Evolutionary conservation across 2,888 invertebrate genomes (phyloP), one percentile per base, ranked within the genome.

Genomic region (Epinotia demarniana): DNA sequence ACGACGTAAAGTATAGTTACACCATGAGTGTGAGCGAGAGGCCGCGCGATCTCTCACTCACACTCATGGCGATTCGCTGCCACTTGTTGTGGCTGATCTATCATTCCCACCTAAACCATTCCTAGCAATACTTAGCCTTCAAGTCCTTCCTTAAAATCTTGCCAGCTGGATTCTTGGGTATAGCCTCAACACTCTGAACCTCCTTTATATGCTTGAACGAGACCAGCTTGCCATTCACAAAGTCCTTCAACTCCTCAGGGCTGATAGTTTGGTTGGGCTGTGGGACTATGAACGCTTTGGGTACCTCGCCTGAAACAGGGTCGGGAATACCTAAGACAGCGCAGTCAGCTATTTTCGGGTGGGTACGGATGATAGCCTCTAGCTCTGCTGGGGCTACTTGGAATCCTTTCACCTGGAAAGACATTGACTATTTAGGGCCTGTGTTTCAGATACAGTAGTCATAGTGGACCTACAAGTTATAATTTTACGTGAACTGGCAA

Each of bases 301-400:
- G 98, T 0, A 95, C 93, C 89, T 98, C 98, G 0, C 98, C 98
- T n/a, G 93, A 92, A 18, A 94, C 84, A 0, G 94, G 91, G 82
- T 98, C 96, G 0, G 96, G 96, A n/a, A 97, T 90, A 0, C 98
- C 98, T 77, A 98, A 89, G 0, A 99, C 98, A 0, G 97, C 98
- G 0, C 97, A 97, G 84, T 99, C 98, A 3, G 94, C 86, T 0
- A 99, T 94, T 64, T 95, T 95, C 0, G 97, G 97, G 88, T 97
- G 97, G 1, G 95, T 94, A 72, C 97, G 92, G 8, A 98, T 87
- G 0, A 97, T 82, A 64, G 95, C 96, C 89, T 98, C 98, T 49
- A 98, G 86, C 88, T 98, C 98, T 0, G 98, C 98, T 9, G 98
- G 98, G 0, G 98, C 96, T 19, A 98, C 98, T 96, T 98, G 95